Evolutionary conservation across 2,888 invertebrate genomes (phyloP).

Genomic region (Ectobius pallidus): DNA sequence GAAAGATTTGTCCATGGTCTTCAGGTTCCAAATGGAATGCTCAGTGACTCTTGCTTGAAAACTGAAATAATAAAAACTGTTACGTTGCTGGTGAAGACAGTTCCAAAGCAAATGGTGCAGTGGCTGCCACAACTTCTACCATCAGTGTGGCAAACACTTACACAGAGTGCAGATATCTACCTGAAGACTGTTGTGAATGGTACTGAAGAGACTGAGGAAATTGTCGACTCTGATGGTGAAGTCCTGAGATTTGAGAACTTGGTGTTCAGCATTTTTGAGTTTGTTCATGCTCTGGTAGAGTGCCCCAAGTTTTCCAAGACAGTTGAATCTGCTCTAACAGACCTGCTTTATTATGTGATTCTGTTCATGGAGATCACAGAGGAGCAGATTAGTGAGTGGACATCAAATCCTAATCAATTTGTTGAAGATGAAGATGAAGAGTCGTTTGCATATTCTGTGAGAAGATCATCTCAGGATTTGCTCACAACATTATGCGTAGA

Average conservation of each 20-base stretch:
- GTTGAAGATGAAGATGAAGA: constrained; percentile 72
- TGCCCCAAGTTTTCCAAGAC: constrained; percentile 61
- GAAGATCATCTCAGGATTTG: constrained; percentile 69
- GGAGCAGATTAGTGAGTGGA: constrained; percentile 69
- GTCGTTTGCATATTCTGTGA: constrained; percentile 66
- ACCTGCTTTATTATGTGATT: constrained; percentile 69
- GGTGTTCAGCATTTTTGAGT: constrained; percentile 71
- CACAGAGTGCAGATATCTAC: constrained; percentile 68
- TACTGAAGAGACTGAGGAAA: constrained; percentile 60
- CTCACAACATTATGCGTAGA: constrained; percentile 58
- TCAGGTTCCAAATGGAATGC: constrained; percentile 59
- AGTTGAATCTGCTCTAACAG: constrained; percentile 65
- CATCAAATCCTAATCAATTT: constrained; percentile 67
- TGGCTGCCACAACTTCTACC: constrained; percentile 67
- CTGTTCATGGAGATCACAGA: constrained; percentile 74
- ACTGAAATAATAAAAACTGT: constrained; percentile 68
- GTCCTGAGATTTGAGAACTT: constrained; percentile 67
- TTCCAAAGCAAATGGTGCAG: constrained; percentile 65
- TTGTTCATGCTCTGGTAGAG: constrained; percentile 66
- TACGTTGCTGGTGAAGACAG: constrained; percentile 65
- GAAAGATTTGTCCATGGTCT: constrained; percentile 66
- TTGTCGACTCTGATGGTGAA: constrained; percentile 70
- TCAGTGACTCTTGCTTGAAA: constrained; percentile 66
- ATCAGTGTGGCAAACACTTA: constrained; percentile 71
- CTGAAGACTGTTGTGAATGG: constrained; percentile 68